These are phyloP conservation scores for Syrmaticus mikado DNA, from an alignment of 2,113 vertebrate genomes.

Conservation along the genomic window DNA sequence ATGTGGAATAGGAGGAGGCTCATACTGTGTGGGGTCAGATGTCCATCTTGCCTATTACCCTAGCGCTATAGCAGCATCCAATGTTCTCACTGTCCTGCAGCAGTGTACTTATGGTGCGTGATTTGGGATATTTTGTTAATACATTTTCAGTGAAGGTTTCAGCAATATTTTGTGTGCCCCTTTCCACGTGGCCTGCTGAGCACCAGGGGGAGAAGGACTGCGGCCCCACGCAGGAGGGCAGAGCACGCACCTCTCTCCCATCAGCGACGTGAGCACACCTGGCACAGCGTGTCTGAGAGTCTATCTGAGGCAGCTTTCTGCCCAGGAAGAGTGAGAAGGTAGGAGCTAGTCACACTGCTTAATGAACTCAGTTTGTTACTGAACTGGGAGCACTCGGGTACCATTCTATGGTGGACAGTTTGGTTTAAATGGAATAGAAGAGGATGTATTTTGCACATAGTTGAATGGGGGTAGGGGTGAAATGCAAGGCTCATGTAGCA, in stretches of 20 bases:
- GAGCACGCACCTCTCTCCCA: neutral
- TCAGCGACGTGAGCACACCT: no score
- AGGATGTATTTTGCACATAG: neutral
- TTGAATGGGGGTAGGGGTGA: neutral
- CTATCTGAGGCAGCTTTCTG: neutral
- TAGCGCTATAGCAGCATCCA: no score
- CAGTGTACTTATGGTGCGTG: accelerated
- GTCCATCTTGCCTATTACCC: neutral
- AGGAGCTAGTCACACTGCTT: neutral
- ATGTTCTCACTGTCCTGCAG: neutral
- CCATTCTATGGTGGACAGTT: neutral
- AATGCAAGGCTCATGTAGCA: neutral
- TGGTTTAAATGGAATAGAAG: neutral
- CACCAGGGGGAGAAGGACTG: neutral
- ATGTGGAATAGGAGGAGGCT: neutral
- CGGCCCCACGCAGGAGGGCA: neutral
- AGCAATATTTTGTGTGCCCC: neutral
- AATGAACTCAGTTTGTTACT: neutral
- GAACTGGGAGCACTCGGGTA: neutral
- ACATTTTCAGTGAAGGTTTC: neutral
- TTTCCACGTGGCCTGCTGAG: accelerated
- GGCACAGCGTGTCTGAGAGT: neutral
- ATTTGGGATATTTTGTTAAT: neutral
- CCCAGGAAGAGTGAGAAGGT: neutral
- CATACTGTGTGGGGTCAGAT: no score